phyloP scores from a whole-genome alignment of 2,113 vertebrate species.

The Tichodroma muraria region DNA sequence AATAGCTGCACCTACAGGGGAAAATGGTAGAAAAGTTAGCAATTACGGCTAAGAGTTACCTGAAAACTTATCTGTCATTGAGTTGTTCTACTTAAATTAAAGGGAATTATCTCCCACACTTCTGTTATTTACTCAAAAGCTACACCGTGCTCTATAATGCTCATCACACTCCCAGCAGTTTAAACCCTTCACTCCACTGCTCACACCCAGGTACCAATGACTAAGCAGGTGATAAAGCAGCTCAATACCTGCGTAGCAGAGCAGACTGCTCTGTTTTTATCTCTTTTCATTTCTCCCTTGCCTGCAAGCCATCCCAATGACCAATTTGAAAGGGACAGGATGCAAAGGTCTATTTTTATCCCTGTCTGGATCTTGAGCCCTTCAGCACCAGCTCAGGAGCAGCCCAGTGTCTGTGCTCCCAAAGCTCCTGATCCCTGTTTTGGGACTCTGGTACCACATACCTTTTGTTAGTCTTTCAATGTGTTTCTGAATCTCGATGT shows the following conservation, averaged over 20 bases:
- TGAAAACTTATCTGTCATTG: not conserved
- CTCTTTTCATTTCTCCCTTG: not conserved
- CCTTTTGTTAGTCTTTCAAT: slow-evolving; percentile 96
- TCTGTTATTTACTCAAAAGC: not conserved
- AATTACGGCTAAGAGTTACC: not conserved
- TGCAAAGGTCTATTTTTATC: not conserved
- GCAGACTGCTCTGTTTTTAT: not conserved
- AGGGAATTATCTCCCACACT: not conserved
- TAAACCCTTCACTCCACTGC: not conserved
- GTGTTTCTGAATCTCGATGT: slow-evolving; percentile 96
- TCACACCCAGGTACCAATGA: not conserved
- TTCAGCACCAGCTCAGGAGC: not conserved
- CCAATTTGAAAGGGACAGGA: not conserved
- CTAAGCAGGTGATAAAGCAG: not conserved
- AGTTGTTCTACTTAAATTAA: not conserved
- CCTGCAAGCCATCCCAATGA: not conserved
- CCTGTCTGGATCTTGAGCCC: not conserved
- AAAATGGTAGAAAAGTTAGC: not conserved
- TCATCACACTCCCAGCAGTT: not conserved
- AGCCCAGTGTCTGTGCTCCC: not conserved
- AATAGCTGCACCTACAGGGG: slow-evolving; percentile 86
- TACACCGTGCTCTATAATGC: not conserved
- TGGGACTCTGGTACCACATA: slow-evolving; percentile 23
- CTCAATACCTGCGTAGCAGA: not conserved
- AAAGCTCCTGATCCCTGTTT: not conserved